Conservation (phyloP, 2,888 invertebrate genomes). For the Epicampocera succincta region DNA sequence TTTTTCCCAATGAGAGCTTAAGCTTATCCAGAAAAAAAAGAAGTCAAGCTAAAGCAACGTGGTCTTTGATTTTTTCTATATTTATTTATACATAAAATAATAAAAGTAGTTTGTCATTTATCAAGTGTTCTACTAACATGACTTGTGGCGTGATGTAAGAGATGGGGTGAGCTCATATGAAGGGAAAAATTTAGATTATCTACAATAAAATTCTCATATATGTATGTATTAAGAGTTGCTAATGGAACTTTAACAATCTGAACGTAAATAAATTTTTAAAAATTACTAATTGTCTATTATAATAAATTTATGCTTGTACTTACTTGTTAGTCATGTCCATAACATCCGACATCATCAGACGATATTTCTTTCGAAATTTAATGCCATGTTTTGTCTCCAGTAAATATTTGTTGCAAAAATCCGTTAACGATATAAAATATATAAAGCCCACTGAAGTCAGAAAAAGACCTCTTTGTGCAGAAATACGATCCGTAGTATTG, state of each 20-base stretch:
- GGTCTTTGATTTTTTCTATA: background rate
- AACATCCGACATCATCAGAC: slow-evolving; percentile 86
- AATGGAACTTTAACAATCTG: no score
- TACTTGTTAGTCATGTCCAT: slow-evolving; percentile 90
- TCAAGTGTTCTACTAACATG: slow-evolving; percentile 32
- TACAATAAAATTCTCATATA: no score
- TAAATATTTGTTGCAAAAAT: slow-evolving; percentile 85
- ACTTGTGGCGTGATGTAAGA: slow-evolving; percentile 40
- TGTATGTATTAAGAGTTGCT: no score
- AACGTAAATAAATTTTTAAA: no score
- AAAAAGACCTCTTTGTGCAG: slow-evolving; percentile 84
- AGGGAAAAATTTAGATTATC: background rate
- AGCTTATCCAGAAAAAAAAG: no score
- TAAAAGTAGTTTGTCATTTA: slow-evolving; percentile 40
- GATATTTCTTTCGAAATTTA: slow-evolving; percentile 85
- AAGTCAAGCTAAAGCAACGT: no score
- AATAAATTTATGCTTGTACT: slow-evolving; percentile 76
- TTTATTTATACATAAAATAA: slow-evolving; percentile 27
- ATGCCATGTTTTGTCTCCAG: slow-evolving; percentile 85
- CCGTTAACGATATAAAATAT: slow-evolving; percentile 87
- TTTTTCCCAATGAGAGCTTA: no score
- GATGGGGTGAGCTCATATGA: background rate
- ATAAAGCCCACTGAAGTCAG: slow-evolving; percentile 86
- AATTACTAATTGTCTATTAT: background rate
- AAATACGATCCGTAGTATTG: slow-evolving; percentile 83